A percentile compares a stretch with the other conserved stretches of the same genome.
phyloP scores from a whole-genome alignment of 1,140 invertebrate genomes.

The Dryas iulia region DNA sequence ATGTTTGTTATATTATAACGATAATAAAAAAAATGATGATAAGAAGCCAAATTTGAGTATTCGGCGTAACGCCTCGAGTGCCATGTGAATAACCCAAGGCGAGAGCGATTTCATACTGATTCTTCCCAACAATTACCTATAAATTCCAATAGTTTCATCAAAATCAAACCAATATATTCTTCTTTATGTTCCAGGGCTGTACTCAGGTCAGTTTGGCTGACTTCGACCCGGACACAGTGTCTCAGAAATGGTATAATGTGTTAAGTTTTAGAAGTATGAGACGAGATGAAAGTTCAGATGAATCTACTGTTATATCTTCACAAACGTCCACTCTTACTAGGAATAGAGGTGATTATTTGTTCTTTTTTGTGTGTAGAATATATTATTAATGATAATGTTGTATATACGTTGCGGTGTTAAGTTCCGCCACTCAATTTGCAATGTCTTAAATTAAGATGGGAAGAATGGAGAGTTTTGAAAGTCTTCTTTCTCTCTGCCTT shows the following conservation, averaged over 20 bases:
- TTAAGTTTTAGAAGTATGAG: slow-evolving; percentile 93
- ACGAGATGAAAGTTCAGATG: slow-evolving; percentile 96
- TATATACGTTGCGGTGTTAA: too few species aligned
- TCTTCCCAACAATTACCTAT: slow-evolving; percentile 5
- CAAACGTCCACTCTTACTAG: slow-evolving; percentile 97
- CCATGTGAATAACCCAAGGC: slow-evolving; percentile 67
- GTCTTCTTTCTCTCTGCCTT: too few species aligned
- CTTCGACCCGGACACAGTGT: slow-evolving; percentile 90
- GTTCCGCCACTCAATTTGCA: too few species aligned
- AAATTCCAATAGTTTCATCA: slow-evolving; percentile 13
- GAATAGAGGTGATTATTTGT: slow-evolving; percentile 85
- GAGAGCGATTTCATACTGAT: slow-evolving; percentile 68
- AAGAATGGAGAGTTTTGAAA: too few species aligned
- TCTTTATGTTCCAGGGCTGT: slow-evolving; percentile 94
- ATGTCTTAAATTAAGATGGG: too few species aligned
- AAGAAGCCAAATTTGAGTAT: slow-evolving; percentile 79
- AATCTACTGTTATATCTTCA: slow-evolving; percentile 97
- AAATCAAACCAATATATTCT: slow-evolving; percentile 26
- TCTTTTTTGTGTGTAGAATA: too few species aligned
- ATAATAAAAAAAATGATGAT: slow-evolving; percentile 52
- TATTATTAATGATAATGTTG: too few species aligned
- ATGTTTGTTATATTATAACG: too few species aligned
- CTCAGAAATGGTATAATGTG: slow-evolving; percentile 97
- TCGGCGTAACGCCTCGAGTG: slow-evolving; percentile 68
- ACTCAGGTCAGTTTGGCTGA: slow-evolving; percentile 97